Evolutionary conservation across 2,113 vertebrate species (phyloP), one percentile per base, ranked within the genome.

Genomic region (Thamnophis sirtalis): DNA sequence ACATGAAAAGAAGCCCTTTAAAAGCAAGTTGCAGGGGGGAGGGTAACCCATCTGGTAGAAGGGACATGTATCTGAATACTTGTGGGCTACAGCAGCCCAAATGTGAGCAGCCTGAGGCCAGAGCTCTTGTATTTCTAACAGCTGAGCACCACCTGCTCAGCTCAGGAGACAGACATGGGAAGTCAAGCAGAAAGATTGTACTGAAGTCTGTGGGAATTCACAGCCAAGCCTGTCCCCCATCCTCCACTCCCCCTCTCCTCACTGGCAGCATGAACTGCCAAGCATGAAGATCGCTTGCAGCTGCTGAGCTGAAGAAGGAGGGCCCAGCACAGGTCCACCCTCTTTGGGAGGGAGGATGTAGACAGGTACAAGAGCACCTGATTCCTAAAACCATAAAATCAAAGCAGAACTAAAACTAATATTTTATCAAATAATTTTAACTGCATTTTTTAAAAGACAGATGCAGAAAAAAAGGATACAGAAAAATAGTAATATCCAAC

Each of bases 131-230:
- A 88, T 93, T 94, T 84, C 60, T 0, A 0, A 89, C 92, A 94
- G 89, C 93, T 94, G 94, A 89, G 84, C 92, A 89, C 93, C 94
- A 96, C 94, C 96, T 95, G 92, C 94, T 90, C 9, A 0, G 93
- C 2, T 8, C 87, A 0, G 0, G 92, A 92, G 90, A 95, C 38
- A 85, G 92, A 89, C 2, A 49, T 91, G 95, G 93, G 93, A 95
- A 96, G 19, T 93, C 2, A 26, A 95, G 93, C 91, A 94, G 91
- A 94, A 96, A 89, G 92, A 92, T 85, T 8, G 4, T 92, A 91
- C 86, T 80, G 80, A 73, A 56, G 50, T 22, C 90, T 58, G 4
- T 0, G 3, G 84, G 53, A 94, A 94, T 90, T 33, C 17, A 88
- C 0, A 1, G 53, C 17, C 17, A 3, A 89, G 9, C 0, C 1